Base-by-base conservation (phyloP, 2,888 invertebrate genomes). In the Aspidiotus destructor region DNA sequence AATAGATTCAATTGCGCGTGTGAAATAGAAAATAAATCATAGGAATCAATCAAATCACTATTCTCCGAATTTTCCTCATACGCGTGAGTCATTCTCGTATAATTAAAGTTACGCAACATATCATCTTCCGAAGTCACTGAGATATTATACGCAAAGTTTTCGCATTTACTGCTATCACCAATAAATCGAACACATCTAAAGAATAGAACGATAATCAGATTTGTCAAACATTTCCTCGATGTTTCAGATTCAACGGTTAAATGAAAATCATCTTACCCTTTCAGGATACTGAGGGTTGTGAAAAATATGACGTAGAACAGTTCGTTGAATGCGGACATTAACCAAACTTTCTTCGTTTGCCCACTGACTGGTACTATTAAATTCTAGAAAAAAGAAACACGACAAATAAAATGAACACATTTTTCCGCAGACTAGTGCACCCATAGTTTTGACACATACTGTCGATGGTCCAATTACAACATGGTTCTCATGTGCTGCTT, bases 401-500 rank as follows among this genome's bases (percentile, higher is more conserved):
- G 8, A 28, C 11, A 63, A 16, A 57, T n/a, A 57, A 57, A 57
- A 10, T 10, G 2, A 8, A 8, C 48, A 13, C 1, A 54, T 16
- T 63, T 52, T 42, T 58, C 53, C 42, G 58, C 15, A 5, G 5
- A 28, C 28, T 28, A 3, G 28, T 28, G 28, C 55, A 10, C 8
- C 71, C 65, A 70, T 72, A 10, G 8, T 61, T 41, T 41, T 41
- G n/a, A 61, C 7, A 41, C 63, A 17, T 41, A 63, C 63, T 40
- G 53, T 53, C 15, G 63, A 28, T 13, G 40, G 41, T 17, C 63
- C 63, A 41, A 68, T 68, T 54, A 73, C 68, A 57, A 73, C 72
- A 64, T 69, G 68, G 63, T 64, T 70, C 62, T 65, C 70, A 69
- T 74, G 73, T 69, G 64, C 70, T 63, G 71, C 71, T 72, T 72